Evolutionary conservation across 2,113 vertebrate species (phyloP).

Genomic region (Catharus bicknelli): DNA sequence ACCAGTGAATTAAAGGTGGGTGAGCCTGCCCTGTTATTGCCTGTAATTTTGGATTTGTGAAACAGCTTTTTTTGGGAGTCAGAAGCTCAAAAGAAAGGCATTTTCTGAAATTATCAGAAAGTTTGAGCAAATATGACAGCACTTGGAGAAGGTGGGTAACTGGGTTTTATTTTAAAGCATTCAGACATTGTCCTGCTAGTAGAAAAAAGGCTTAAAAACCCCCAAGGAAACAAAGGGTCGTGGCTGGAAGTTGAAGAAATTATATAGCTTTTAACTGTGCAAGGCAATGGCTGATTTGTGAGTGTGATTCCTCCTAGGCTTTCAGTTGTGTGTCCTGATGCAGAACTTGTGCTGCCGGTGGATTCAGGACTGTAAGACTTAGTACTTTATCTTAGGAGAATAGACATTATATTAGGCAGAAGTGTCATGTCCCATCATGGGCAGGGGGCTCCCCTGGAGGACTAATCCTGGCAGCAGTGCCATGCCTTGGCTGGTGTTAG

Average conservation of each 20-base stretch:
- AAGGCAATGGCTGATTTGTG: conserved; percentile 70
- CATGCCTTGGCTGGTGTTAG: not conserved
- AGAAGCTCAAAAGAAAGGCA: not conserved
- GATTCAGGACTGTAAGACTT: conserved; percentile 40
- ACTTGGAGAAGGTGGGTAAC: not conserved
- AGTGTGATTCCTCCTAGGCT: conserved; percentile 65
- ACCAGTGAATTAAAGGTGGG: not conserved
- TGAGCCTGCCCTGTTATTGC: not conserved
- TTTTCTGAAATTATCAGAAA: not conserved
- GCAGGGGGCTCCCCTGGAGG: conserved; percentile 4
- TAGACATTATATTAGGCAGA: conserved; percentile 66
- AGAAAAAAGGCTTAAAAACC: not conserved
- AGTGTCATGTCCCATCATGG: not conserved
- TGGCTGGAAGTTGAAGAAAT: conserved; percentile 24
- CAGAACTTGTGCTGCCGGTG: conserved; percentile 71
- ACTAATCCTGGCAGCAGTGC: conserved; percentile 27
- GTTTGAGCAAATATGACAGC: not conserved
- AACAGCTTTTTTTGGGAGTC: not conserved
- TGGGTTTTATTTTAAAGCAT: not conserved
- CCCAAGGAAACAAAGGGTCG: not conserved
- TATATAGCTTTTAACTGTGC: conserved; percentile 48
- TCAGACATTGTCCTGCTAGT: not conserved
- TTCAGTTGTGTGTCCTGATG: conserved; percentile 74
- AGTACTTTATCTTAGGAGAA: conserved; percentile 74
- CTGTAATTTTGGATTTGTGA: not conserved